Evolutionary conservation across 2,797 vertebrate genomes (phyloP), one percentile per base, ranked within the genome.

Genomic region (Pseudochirops corinnae): DNA sequence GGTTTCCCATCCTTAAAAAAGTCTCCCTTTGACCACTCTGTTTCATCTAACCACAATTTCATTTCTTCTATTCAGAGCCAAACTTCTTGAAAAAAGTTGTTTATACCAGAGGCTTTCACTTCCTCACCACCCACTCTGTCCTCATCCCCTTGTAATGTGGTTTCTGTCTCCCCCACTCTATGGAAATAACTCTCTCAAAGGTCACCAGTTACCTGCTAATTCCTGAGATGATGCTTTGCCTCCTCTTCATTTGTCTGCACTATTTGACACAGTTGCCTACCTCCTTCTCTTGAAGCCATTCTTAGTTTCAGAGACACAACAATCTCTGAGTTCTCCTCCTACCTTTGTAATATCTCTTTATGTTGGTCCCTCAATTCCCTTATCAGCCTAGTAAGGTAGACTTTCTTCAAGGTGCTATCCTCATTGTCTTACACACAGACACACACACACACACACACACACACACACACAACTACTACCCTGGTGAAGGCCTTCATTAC

Each of bases 151-250:
- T 50, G 24, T 50, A 26, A 50, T 46, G 39, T 87, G 74, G 74
- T 87, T 46, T 82, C 74, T 87, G 39, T 87, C 74, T 87, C 74
- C 39, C 50, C 74, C 74, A 50, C 74, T 87, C 74, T 87, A 74
- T 74, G 74, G 74, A 87, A 87, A 87, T 87, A 87, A 24, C 74
- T 87, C 39, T 82, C 74, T 87, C 74, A 87, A 87, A 82, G 74
- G 74, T 82, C 74, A 46, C 67, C 74, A 82, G 74, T 26, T 87
- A 87, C 74, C 74, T 87, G 74, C 74, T 87, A 11, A 87, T 87
- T 87, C 74, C 74, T 26, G 39, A 87, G 74, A 87, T 87, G 74
- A 50, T 50, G 39, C 31, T 11, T 28, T 87, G 21, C 74, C 39
- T 50, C 39, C 21, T 46, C 74, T 87, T 87, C 39, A 26, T 7